phyloP scores from a whole-genome alignment of 1,140 invertebrate genomes.

The Parapsyche elsis region DNA sequence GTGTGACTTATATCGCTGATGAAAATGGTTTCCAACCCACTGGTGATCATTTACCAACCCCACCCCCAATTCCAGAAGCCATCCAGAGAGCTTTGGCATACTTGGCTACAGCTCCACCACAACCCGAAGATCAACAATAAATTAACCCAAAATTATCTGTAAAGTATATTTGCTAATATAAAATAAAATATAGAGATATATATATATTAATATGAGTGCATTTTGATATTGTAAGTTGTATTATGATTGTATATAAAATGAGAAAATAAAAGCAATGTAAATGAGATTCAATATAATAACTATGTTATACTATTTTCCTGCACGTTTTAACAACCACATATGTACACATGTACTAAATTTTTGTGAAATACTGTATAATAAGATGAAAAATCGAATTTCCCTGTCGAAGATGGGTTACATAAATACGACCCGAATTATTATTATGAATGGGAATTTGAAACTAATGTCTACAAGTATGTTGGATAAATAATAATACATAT shows the following conservation, averaged over 20 bases:
- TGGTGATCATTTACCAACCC: conserved; percentile 72
- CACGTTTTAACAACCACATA: no score
- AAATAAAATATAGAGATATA: background rate
- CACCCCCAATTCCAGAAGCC: conserved; percentile 70
- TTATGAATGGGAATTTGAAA: no score
- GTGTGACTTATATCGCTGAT: conserved; percentile 80
- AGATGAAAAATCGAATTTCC: no score
- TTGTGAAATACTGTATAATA: no score
- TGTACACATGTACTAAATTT: no score
- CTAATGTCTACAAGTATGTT: no score
- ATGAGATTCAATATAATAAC: background rate
- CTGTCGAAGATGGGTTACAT: no score
- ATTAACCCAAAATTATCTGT: background rate
- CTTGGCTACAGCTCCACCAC: conserved; percentile 63
- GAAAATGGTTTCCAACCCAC: conserved; percentile 78
- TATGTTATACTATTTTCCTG: no score
- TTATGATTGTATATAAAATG: conserved; percentile 21
- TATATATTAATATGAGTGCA: background rate
- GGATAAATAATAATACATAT: no score
- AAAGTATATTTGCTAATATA: conserved; percentile 5
- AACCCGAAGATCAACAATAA: conserved; percentile 57
- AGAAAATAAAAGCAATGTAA: conserved; percentile 22
- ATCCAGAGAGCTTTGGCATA: conserved; percentile 67
- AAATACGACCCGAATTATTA: no score
- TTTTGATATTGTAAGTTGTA: conserved; percentile 13